These are phyloP conservation scores for Reticulitermes speratus DNA, from an alignment of 1,140 invertebrate species.

Conservation along the genomic window DNA sequence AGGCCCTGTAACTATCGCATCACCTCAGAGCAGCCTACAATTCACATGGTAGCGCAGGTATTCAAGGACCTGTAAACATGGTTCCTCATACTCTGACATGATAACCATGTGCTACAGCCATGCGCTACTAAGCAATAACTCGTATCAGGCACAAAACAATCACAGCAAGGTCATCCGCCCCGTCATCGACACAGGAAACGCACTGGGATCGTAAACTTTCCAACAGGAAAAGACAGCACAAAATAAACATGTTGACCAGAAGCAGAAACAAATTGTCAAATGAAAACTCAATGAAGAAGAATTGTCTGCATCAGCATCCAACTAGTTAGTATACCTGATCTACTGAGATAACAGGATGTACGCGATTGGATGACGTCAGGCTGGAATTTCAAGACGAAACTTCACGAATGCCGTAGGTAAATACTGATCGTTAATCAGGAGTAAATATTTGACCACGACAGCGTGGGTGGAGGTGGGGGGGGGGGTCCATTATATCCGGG, in stretches of 20 bases:
- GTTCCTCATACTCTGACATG: neutral
- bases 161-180: neutral
- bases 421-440: neutral
- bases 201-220: neutral
- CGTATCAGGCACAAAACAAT: neutral
- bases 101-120: neutral
- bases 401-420: neutral
- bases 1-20: neutral
- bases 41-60: neutral
- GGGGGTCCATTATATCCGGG: no score
- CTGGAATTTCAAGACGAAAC: neutral
- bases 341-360: neutral
- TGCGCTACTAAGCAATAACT: neutral
- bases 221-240: neutral
- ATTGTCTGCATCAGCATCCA: neutral
- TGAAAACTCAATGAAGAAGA: neutral
- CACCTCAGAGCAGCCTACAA: neutral
- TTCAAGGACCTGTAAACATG: neutral
- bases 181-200: neutral
- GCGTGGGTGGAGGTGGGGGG: no score
- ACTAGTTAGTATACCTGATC: neutral
- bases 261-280: neutral
- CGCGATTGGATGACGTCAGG: neutral
- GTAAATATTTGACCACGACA: no score
- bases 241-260: neutral